Evolutionary conservation across 1,140 invertebrate species (phyloP).

Genomic region (Homarus americanus): DNA sequence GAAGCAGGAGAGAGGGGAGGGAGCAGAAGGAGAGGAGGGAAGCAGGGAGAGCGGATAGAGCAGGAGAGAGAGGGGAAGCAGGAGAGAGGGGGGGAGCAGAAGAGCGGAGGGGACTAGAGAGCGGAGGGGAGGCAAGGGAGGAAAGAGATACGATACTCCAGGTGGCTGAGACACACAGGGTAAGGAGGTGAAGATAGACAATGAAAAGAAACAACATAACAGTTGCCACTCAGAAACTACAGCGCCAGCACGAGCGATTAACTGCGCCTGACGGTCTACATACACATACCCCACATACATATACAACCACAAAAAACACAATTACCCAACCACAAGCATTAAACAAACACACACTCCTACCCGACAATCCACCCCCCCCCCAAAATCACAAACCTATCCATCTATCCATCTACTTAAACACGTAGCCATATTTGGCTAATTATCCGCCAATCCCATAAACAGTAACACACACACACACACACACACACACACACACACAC

Average conservation of each 20-base stretch:
- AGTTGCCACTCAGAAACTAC: neutral
- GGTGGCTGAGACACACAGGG: neutral
- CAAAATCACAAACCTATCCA: too few relatives aligned
- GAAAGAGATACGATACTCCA: neutral
- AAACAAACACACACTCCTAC: neutral
- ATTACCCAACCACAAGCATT: neutral
- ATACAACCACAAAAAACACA: neutral
- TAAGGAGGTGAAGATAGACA: neutral
- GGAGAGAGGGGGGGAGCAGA: neutral
- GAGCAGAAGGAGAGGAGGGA: neutral
- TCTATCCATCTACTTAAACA: too few relatives aligned
- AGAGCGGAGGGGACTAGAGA: neutral
- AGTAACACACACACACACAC: neutral
- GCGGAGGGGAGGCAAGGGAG: neutral
- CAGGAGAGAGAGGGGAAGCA: neutral
- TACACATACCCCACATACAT: neutral
- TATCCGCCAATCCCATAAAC: too few relatives aligned
- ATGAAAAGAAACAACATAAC: neutral
- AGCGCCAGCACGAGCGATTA: too few relatives aligned
- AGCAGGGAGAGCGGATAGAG: too few relatives aligned
- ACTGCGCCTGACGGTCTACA: neutral
- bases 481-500: slow-evolving; percentile 8
- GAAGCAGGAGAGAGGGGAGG: too few relatives aligned
- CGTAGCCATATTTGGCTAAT: too few relatives aligned
- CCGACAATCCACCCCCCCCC: too few relatives aligned